Base-by-base conservation (phyloP, 2,888 invertebrate genomes). In the Cenopis cana region DNA sequence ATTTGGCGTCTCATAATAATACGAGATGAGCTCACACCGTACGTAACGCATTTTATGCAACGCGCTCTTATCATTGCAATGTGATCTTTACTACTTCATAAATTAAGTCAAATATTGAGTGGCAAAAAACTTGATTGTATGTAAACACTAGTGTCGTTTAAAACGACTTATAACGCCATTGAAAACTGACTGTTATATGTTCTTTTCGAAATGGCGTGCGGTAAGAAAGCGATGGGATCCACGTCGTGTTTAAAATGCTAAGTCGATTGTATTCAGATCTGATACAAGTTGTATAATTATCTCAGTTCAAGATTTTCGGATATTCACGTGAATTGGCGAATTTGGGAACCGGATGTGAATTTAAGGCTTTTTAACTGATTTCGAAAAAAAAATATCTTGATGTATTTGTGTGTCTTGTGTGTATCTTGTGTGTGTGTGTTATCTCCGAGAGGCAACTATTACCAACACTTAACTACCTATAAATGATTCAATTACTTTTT, bases 1-100 rank as follows among this genome's bases (percentile, higher is more conserved):
- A 75, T 73, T 74, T 56, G 55, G 60, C 54, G 46, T 69, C 60
- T 60, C 59, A 33, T 68, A n/a, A 54, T 59, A 62, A 50, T 38
- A 38, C n/a, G 18, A 62, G 50, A 62, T 41, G 62, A 68, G 62
- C 57, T 52, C 68, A 62, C 50, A 57, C n/a, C 20, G 52, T 33
- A 68, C 68, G 61, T 70, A 70, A 70, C 70, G 57, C 6, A 46
- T 46, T 70, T 70, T 70, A 65, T 66, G 65, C 65, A 66, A 70
- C 46, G 41, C 17, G 8, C 14, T n/a, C 18, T 11, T 4, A 14
- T 10, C 41, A 24, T 0, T n/a, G 10, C 2, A 33, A 33, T 59
- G 36, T 66, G 46, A 11, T 66, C 65, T 46, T 33, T 54, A 33
- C 17, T n/a, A 0, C 12, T 2, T 12, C 17, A 2, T 12, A 0